Percentiles rank a stretch among this genome's conserved stretches.
Evolutionary conservation across 2,113 vertebrate genomes (phyloP).

Genomic region (Ceyx cyanopectus): DNA sequence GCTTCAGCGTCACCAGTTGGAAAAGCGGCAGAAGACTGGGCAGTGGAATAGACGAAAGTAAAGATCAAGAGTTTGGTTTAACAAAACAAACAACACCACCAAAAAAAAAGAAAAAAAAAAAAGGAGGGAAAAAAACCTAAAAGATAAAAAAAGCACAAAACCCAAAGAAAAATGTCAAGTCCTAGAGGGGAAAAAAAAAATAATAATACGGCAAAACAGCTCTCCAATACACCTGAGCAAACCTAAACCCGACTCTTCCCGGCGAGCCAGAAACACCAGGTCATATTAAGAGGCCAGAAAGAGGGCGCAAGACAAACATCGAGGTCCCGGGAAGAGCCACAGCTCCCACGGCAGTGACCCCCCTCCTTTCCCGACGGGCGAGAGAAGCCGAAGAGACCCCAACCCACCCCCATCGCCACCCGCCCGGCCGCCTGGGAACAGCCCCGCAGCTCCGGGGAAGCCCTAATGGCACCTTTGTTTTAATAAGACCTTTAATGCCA

Average conservation of each 20-base stretch:
- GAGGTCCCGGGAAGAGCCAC: background rate
- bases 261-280: background rate
- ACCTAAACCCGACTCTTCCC: background rate
- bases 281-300: background rate
- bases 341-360: background rate
- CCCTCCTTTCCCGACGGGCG: background rate
- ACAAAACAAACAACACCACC: too few species aligned
- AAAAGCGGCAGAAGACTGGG: background rate
- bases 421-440: background rate
- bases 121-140: background rate
- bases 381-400: background rate
- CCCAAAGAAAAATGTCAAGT: background rate
- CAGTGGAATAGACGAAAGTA: fast-evolving
- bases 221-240: background rate
- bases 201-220: background rate
- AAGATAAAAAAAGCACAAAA: background rate
- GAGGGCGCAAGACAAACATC: background rate
- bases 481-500: background rate
- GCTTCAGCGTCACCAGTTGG: background rate
- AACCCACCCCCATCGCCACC: background rate
- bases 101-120: too few species aligned
- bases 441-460: background rate
- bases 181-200: background rate
- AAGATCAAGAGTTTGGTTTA: background rate
- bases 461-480: background rate